Percentiles rank a stretch among this genome's conserved stretches.
phyloP scores from a whole-genome alignment of 37 sponge, comb jelly and placozoan species.

The Spongilla lacustris region DNA sequence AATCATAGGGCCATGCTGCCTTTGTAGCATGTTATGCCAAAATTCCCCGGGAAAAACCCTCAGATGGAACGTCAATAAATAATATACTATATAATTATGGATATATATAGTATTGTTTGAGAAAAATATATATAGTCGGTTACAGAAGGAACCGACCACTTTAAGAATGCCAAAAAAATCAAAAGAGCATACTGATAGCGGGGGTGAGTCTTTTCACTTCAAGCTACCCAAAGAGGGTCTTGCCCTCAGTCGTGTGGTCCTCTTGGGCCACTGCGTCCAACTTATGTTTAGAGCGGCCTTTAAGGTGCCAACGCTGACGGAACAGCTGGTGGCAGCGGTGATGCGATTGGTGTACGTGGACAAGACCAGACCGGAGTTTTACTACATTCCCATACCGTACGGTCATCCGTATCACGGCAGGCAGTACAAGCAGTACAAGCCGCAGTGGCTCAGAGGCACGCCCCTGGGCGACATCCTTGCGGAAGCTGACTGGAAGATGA shows the following conservation, averaged over 20 bases:
- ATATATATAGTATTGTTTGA: no score
- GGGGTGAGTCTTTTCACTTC: no score
- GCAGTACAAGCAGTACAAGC: constrained; percentile 29
- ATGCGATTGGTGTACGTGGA: constrained; percentile 20
- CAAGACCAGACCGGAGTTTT: constrained; percentile 39
- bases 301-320: constrained; percentile 41
- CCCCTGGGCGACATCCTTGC: constrained; percentile 40
- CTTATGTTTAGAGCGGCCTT: constrained; percentile 18
- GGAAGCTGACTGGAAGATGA: constrained; percentile 62
- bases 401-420: constrained; percentile 44
- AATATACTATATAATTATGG: no score
- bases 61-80: no score
- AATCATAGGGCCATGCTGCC: no score
- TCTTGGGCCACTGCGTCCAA: constrained; percentile 4
- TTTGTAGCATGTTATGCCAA: no score
- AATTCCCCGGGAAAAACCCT: no score
- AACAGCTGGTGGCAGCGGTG: constrained; percentile 38
- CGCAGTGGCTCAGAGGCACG: constrained; percentile 40
- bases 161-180: no score
- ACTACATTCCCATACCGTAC: constrained; percentile 13
- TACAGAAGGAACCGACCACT: no score
- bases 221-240: constrained; percentile 24
- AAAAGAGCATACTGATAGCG: no score
- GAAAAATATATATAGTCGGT: no score
- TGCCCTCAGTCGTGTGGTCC: constrained; percentile 21